Conservation (phyloP, 2,113 vertebrate species). For the Ifrita kowaldi region DNA sequence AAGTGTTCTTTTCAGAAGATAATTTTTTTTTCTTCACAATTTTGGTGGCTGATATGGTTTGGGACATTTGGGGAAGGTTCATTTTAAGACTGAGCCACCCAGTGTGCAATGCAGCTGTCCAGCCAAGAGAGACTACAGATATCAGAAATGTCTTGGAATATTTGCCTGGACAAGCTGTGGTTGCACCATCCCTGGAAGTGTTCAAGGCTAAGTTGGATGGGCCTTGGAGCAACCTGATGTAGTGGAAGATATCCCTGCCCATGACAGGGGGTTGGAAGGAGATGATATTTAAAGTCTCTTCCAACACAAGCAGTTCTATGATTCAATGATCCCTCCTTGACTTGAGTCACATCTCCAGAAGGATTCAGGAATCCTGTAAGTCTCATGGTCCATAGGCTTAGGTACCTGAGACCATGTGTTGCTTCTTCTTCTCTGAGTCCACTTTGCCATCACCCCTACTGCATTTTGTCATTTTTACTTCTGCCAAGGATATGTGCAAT, state of each 20-base stretch:
- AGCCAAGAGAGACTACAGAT: accelerated
- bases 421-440: not conserved
- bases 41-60: not conserved
- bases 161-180: not conserved
- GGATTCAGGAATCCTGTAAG: not conserved
- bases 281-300: not conserved
- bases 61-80: not conserved
- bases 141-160: not conserved
- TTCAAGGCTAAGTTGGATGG: not conserved
- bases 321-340: not conserved
- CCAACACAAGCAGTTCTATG: not conserved
- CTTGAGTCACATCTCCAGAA: not conserved
- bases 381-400: not conserved
- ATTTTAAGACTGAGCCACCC: not conserved
- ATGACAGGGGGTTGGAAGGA: accelerated
- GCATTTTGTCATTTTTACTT: not conserved
- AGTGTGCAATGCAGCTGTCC: not conserved
- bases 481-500: not conserved
- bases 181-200: not conserved
- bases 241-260: not conserved
- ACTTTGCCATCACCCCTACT: not conserved
- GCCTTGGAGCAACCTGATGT: not conserved
- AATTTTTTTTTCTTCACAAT: not conserved
- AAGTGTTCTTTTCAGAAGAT: not conserved
- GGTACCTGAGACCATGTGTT: not conserved